A percentile compares a stretch with the other conserved stretches of the same genome.
Evolutionary conservation across 1,140 invertebrate genomes (phyloP).

Genomic region (Calephelis nemesis): DNA sequence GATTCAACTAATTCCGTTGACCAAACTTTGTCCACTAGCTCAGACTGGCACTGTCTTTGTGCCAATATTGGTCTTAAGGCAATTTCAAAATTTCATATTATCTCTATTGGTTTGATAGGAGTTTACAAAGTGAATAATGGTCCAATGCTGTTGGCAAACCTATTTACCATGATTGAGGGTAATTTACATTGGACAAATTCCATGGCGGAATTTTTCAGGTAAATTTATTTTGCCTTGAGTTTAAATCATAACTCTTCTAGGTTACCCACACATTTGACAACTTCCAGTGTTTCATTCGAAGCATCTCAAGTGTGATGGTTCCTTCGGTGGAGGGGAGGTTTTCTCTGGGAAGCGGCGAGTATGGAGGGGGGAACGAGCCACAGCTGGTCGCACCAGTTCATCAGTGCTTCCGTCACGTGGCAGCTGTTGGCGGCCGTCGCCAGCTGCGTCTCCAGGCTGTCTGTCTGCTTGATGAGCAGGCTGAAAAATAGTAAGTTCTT

Average conservation of each 20-base stretch:
- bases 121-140: too few species aligned
- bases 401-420: slow-evolving; percentile 88
- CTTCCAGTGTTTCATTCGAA: slow-evolving; percentile 3
- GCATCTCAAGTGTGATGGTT: slow-evolving; percentile 55
- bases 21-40: background rate
- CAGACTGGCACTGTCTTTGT: too few species aligned
- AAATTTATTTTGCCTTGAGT: background rate
- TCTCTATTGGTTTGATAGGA: too few species aligned
- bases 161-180: too few species aligned
- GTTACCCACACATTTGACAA: background rate
- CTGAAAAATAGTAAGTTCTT: slow-evolving; percentile 45
- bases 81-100: too few species aligned
- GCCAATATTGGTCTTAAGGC: too few species aligned
- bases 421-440: slow-evolving; percentile 91
- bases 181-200: too few species aligned
- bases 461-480: slow-evolving; percentile 77
- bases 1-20: background rate
- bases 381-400: slow-evolving; percentile 85
- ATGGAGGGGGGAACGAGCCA: slow-evolving; percentile 87
- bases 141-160: too few species aligned
- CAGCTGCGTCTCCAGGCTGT: slow-evolving; percentile 85
- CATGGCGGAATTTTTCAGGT: too few species aligned
- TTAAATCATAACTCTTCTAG: background rate
- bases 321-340: slow-evolving; percentile 52
- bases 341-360: slow-evolving; percentile 52